Evolutionary conservation across 2,888 invertebrate genomes (phyloP).

Genomic region (Tubulanus polymorphus): DNA sequence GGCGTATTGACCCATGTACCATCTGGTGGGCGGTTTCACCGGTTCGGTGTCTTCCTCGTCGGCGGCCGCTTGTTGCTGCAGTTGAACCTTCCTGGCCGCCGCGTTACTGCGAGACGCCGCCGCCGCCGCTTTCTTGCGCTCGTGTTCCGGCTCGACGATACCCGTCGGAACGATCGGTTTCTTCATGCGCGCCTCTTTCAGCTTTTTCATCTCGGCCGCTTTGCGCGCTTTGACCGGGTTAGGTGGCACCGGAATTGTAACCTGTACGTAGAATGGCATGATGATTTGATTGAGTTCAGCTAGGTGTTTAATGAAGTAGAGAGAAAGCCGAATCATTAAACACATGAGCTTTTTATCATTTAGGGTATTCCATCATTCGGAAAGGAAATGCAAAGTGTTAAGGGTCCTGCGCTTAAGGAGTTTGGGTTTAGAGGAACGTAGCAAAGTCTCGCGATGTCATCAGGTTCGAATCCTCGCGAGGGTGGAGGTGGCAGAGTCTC

Average conservation of each 20-base stretch:
- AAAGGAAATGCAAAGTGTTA: too few species aligned
- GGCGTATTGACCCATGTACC: constrained; percentile 49
- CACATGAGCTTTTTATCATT: too few species aligned
- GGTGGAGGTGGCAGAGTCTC: too few species aligned
- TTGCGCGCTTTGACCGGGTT: constrained; percentile 46
- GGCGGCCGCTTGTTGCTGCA: not conserved
- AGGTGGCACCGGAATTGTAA: constrained; percentile 44
- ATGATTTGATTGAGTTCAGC: too few species aligned
- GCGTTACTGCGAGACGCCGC: too few species aligned
- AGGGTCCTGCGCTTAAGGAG: too few species aligned
- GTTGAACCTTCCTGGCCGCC: not conserved
- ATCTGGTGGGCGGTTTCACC: constrained; percentile 34
- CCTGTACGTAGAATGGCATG: constrained; percentile 18
- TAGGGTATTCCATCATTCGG: not conserved
- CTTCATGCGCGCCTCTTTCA: constrained; percentile 45
- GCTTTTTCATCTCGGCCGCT: constrained; percentile 37
- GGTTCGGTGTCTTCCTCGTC: constrained; percentile 18
- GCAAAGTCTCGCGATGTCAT: too few species aligned
- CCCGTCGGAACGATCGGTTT: constrained; percentile 25
- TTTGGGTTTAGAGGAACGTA: too few species aligned
- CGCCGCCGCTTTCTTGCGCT: constrained; percentile 15
- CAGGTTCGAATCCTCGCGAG: too few species aligned
- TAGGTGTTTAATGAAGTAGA: not conserved
- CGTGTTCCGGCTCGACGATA: constrained; percentile 12
- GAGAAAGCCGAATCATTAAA: not conserved